Evolutionary conservation across 2,797 vertebrate species (phyloP).

Genomic region (Valencia hispanica): DNA sequence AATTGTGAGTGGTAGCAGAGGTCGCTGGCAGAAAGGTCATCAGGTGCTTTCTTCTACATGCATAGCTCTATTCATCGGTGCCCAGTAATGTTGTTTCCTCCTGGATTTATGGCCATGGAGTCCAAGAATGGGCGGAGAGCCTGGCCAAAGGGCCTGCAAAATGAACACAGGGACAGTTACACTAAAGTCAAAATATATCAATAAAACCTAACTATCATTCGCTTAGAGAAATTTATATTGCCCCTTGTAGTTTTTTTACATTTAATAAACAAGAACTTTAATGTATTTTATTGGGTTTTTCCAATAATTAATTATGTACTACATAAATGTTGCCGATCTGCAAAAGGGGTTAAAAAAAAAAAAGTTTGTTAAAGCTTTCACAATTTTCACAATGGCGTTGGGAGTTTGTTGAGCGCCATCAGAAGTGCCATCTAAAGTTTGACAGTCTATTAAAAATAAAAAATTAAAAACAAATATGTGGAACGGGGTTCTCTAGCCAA

Average conservation of each 20-base stretch:
- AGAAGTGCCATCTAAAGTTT: too few relatives aligned
- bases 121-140: constrained; percentile 90
- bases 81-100: constrained; percentile 86
- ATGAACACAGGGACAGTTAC: constrained; percentile 34
- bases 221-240: neutral
- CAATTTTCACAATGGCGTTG: too few relatives aligned
- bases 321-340: too few relatives aligned
- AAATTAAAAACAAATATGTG: too few relatives aligned
- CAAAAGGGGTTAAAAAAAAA: too few relatives aligned
- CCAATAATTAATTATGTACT: too few relatives aligned
- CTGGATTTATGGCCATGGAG: constrained; percentile 86
- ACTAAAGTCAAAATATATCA: neutral
- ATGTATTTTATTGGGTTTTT: neutral
- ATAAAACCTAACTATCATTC: neutral
- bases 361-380: too few relatives aligned
- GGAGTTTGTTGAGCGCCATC: too few relatives aligned
- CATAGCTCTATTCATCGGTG: constrained; percentile 82
- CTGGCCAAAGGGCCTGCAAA: constrained; percentile 92
- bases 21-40: constrained; percentile 6
- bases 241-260: neutral
- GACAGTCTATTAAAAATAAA: too few relatives aligned
- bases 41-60: constrained; percentile 2
- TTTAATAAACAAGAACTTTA: neutral
- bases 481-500: too few relatives aligned
- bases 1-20: neutral